A percentile compares a stretch with the other conserved stretches of the same genome.
These are phyloP conservation scores for Phrynosoma blainvillii DNA, from an alignment of 2,113 vertebrate species.

Conservation along the genomic window DNA sequence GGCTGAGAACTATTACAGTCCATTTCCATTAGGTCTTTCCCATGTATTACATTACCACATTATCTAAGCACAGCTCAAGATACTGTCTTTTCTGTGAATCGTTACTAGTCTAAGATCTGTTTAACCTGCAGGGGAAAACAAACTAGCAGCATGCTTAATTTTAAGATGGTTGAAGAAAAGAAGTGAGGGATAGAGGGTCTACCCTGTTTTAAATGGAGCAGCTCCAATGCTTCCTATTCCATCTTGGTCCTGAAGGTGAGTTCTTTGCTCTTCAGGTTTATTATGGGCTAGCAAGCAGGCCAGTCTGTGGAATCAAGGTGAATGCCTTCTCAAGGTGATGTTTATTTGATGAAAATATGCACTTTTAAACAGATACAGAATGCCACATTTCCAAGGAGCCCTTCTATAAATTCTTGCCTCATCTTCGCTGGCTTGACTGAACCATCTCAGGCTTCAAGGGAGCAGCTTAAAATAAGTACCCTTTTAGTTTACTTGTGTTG, in stretches of 20 bases:
- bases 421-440: not conserved
- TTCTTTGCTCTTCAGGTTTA: not conserved
- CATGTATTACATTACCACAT: slow-evolving; percentile 35
- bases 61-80: slow-evolving; percentile 43
- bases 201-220: not conserved
- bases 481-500: no score
- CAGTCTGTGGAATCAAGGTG: not conserved
- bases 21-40: slow-evolving; percentile 55
- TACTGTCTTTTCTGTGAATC: slow-evolving; percentile 12
- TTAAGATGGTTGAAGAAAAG: not conserved
- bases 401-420: not conserved
- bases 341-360: not conserved
- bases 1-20: slow-evolving; percentile 37
- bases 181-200: not conserved
- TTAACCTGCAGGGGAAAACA: not conserved
- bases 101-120: slow-evolving; percentile 54
- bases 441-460: not conserved
- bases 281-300: not conserved
- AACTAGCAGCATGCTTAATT: not conserved
- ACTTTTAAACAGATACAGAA: not conserved
- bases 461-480: not conserved
- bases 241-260: not conserved
- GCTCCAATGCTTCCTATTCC: not conserved
- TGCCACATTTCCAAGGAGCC: not conserved
- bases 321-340: not conserved